Conservation (phyloP, 2,888 invertebrate genomes). For the Diachrysia chrysitis region DNA sequence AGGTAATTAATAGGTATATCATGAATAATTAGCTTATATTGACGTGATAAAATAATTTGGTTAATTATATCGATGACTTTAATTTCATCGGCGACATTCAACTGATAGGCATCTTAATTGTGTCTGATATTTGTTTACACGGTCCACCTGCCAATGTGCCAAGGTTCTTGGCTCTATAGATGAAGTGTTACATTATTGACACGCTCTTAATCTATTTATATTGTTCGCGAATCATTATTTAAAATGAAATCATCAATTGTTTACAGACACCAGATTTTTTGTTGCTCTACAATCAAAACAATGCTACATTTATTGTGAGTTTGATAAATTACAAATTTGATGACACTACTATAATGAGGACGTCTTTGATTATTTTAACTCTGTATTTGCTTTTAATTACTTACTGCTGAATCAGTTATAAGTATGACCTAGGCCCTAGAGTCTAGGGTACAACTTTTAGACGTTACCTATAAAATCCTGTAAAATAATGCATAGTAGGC, state of each 20-base stretch:
- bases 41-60: slow-evolving; percentile 1
- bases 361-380: too few relatives aligned
- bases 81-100: slow-evolving; percentile 39
- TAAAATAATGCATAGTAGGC: too few relatives aligned
- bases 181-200: slow-evolving; percentile 54
- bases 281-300: background rate
- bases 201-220: slow-evolving; percentile 41
- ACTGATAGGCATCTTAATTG: slow-evolving; percentile 21
- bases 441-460: too few relatives aligned
- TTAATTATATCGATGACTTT: slow-evolving; percentile 18
- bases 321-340: too few relatives aligned
- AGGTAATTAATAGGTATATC: too few relatives aligned
- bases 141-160: slow-evolving; percentile 60
- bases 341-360: too few relatives aligned
- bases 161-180: slow-evolving; percentile 63
- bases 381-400: too few relatives aligned
- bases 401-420: too few relatives aligned
- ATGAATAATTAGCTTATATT: background rate
- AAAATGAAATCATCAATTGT: slow-evolving; percentile 27
- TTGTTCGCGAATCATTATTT: slow-evolving; percentile 19
- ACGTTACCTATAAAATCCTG: too few relatives aligned
- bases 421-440: too few relatives aligned
- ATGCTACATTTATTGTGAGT: too few relatives aligned
- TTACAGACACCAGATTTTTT: slow-evolving; percentile 10
- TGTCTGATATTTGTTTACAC: slow-evolving; percentile 31